A percentile compares a stretch with the other conserved stretches of the same genome.
Conservation (phyloP, 2,797 vertebrate genomes). For the Steatocranus sp. region DNA sequence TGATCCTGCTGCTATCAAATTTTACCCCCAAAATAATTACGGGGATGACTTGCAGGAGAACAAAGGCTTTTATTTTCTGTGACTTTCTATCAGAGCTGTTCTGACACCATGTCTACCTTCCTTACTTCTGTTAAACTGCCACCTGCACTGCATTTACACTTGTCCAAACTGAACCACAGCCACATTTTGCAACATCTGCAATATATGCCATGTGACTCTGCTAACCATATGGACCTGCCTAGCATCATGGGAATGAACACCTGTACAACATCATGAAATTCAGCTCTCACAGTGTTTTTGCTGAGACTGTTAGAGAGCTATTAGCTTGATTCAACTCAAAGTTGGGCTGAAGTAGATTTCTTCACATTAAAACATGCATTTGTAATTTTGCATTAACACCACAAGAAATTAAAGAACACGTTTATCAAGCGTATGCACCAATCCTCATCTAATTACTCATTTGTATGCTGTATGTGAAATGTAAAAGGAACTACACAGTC, state of each 20-base stretch:
- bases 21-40: slow-evolving; percentile 14
- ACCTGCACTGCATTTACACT: background rate
- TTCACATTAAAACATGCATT: background rate
- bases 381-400: background rate
- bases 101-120: background rate
- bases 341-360: background rate
- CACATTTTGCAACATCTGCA: slow-evolving; percentile 10
- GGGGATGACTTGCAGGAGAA: background rate
- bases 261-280: background rate
- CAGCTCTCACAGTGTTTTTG: background rate
- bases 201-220: background rate
- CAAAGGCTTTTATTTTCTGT: background rate
- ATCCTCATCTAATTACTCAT: background rate
- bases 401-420: background rate
- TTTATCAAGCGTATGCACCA: background rate
- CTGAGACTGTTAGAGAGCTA: background rate
- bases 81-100: background rate
- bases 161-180: background rate
- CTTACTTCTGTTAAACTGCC: background rate
- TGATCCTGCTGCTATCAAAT: slow-evolving; percentile 8
- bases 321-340: background rate
- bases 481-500: background rate
- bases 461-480: background rate
- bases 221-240: background rate
- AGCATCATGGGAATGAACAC: background rate